Conservation (phyloP, 92 coral and sea anemone genomes). For the Pocillopora meandrina region DNA sequence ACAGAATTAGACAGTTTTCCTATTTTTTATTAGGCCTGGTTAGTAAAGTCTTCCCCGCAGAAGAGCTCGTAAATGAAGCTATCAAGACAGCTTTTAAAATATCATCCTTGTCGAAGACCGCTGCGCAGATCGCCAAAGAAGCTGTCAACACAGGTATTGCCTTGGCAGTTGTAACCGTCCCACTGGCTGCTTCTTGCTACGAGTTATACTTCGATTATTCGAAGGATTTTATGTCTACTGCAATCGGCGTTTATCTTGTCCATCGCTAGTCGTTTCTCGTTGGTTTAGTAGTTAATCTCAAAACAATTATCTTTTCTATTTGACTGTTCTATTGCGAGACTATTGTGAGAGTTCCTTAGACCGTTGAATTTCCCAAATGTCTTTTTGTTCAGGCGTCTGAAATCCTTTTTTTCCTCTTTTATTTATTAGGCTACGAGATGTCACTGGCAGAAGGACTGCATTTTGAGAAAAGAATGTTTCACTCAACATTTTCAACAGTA, state of each 20-base stretch:
- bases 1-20: not conserved
- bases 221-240: too few species aligned
- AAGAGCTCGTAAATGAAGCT: conserved; percentile 75
- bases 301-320: too few species aligned
- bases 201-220: too few species aligned
- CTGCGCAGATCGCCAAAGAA: conserved; percentile 89
- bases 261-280: too few species aligned
- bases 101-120: conserved; percentile 78
- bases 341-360: too few species aligned
- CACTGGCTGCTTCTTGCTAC: too few species aligned
- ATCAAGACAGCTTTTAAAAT: conserved; percentile 94
- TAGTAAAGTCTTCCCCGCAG: conserved; percentile 90
- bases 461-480: conserved; percentile 91
- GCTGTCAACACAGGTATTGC: too few species aligned
- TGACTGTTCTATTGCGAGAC: too few species aligned
- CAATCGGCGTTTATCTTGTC: too few species aligned
- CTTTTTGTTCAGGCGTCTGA: not conserved
- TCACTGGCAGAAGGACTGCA: conserved; percentile 91
- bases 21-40: conserved; percentile 67
- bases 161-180: too few species aligned
- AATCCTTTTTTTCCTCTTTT: not conserved
- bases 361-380: too few species aligned
- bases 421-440: conserved; percentile 73
- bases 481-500: conserved; percentile 87
- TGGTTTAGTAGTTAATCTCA: too few species aligned